Evolutionary conservation across 2,888 invertebrate genomes (phyloP).

Genomic region (Ectobius pallidus): DNA sequence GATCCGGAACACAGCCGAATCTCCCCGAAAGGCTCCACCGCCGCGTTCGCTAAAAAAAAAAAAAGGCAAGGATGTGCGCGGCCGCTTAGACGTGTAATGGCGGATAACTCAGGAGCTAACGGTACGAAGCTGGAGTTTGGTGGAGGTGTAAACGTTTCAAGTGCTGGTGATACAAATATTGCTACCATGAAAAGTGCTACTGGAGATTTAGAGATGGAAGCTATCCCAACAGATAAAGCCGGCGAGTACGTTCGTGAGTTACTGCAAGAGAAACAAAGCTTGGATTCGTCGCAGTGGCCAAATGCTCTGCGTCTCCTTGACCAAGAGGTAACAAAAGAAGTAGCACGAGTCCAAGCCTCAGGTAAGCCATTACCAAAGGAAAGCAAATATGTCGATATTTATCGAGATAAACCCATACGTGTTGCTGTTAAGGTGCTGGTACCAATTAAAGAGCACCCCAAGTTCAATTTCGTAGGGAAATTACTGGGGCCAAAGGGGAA

Average conservation of each 20-base stretch:
- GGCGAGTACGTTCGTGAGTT: conserved; percentile 79
- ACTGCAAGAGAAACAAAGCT: conserved; percentile 70
- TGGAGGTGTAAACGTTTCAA: no score
- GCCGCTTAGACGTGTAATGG: no score
- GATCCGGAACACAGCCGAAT: no score
- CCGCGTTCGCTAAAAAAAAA: no score
- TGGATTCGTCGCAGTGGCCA: conserved; percentile 71
- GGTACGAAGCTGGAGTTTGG: no score
- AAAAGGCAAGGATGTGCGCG: no score
- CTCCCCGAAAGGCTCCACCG: no score
- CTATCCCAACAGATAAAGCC: conserved; percentile 53
- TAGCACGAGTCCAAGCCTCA: conserved; percentile 52
- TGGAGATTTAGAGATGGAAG: conserved; percentile 33
- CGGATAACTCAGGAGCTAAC: no score
- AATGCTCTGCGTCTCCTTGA: conserved; percentile 73
- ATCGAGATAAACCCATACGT: conserved; percentile 76
- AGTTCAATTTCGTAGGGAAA: conserved; percentile 94
- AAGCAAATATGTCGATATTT: conserved; percentile 75
- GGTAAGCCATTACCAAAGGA: conserved; percentile 69
- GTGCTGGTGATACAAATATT: conserved; percentile 24
- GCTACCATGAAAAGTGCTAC: conserved; percentile 32
- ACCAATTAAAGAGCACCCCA: conserved; percentile 75
- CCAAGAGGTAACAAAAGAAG: conserved; percentile 51
- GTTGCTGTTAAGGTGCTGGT: conserved; percentile 75
- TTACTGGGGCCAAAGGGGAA: conserved; percentile 92